These are phyloP conservation scores for Macrophya alboannulata DNA, from an alignment of 2,888 invertebrate genomes.

Conservation along the genomic window DNA sequence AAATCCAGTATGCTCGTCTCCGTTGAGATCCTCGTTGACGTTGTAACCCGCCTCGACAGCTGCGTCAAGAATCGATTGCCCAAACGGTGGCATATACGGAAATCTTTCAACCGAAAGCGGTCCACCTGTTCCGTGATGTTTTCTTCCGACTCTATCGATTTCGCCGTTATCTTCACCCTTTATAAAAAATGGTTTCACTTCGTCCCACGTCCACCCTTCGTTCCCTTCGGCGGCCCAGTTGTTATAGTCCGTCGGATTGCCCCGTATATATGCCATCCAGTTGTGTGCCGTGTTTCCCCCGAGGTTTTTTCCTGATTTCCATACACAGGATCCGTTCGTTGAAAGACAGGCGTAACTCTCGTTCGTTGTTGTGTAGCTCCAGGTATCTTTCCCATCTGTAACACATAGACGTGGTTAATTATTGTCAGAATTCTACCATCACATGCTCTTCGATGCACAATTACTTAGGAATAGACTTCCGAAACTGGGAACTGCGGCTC, in stretches of 20 bases:
- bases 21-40: conserved; percentile 82
- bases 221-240: conserved; percentile 83
- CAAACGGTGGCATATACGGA: conserved; percentile 84
- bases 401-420: not conserved
- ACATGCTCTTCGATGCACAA: not conserved
- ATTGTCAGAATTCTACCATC: not conserved
- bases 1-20: conserved; percentile 81
- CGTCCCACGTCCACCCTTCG: not conserved
- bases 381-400: conserved; percentile 82
- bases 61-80: conserved; percentile 85
- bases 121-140: conserved; percentile 85
- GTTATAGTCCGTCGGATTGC: conserved; percentile 89
- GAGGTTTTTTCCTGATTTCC: conserved; percentile 88
- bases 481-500: not conserved
- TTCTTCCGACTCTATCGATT: conserved; percentile 79
- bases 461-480: not conserved
- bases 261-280: conserved; percentile 93
- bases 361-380: conserved; percentile 85
- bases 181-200: not conserved
- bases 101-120: conserved; percentile 85
- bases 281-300: conserved; percentile 89
- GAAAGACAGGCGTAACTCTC: conserved; percentile 85
- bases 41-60: conserved; percentile 84
- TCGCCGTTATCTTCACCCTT: not conserved
- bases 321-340: conserved; percentile 81